Evolutionary conservation across 2,797 vertebrate species (phyloP).

Genomic region (Aldrovandia affinis): DNA sequence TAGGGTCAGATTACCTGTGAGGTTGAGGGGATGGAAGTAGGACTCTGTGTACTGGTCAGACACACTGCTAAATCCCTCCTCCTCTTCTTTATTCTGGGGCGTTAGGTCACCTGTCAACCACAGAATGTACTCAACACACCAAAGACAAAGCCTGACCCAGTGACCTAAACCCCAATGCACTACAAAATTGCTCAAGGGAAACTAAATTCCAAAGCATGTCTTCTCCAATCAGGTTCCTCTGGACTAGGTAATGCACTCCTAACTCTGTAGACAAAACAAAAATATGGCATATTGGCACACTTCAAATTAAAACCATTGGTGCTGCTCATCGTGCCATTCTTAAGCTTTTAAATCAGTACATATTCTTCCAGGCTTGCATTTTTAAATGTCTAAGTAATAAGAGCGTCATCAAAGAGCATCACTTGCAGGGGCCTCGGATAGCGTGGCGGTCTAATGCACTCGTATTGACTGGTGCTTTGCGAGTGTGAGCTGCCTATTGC

Average conservation of each 20-base stretch:
- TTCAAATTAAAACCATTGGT: neutral
- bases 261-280: no score
- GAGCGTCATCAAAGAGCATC: neutral
- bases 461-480: no score
- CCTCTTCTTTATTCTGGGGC: conserved; percentile 63
- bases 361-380: neutral
- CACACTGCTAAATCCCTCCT: conserved; percentile 70
- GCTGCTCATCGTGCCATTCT: neutral
- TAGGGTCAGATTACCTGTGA: conserved; percentile 78
- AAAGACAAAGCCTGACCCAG: neutral
- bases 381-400: neutral
- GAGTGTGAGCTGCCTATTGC: no score
- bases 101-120: conserved; percentile 77
- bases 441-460: no score
- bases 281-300: no score
- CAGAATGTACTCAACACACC: conserved; percentile 34
- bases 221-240: no score
- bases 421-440: no score
- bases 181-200: neutral
- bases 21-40: conserved; percentile 84
- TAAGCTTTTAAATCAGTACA: neutral
- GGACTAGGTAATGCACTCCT: no score
- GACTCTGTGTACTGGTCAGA: conserved; percentile 86
- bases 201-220: neutral
- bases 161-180: neutral